These are phyloP conservation scores for Uria lomvia DNA, from an alignment of 2,113 vertebrate genomes.

Conservation along the genomic window DNA sequence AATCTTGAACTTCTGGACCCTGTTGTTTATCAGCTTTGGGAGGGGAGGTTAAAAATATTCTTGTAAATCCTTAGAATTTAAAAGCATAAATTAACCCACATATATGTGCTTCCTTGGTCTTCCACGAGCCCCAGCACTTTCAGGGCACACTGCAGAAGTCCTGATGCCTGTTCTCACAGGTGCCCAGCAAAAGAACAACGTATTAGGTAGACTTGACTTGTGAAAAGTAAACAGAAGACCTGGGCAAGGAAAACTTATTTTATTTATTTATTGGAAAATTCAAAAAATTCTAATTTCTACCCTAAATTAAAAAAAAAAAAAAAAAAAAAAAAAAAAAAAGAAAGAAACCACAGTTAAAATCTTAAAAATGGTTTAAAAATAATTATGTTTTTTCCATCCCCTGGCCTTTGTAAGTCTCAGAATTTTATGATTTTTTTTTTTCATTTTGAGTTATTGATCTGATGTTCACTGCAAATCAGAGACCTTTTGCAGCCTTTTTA, in stretches of 20 bases:
- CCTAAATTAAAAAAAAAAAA: not conserved
- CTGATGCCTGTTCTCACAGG: not conserved
- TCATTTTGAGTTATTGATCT: not conserved
- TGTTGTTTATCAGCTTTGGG: not conserved
- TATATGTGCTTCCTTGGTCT: not conserved
- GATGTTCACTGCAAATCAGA: not conserved
- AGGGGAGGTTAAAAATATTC: not conserved
- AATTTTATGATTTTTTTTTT: not conserved
- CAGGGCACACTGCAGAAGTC: not conserved
- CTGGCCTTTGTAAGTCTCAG: not conserved
- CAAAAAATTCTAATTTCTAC: not conserved
- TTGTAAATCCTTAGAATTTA: not conserved
- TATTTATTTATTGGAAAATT: not conserved
- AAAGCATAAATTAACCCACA: not conserved
- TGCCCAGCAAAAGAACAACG: not conserved
- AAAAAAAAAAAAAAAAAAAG: not conserved
- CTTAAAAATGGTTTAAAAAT: not conserved
- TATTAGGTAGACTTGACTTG: not conserved
- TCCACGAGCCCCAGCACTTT: not conserved
- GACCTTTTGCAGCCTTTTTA: not conserved
- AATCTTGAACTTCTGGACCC: not conserved
- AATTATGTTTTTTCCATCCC: not conserved
- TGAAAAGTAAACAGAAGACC: not conserved
- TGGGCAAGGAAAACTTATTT: not conserved
- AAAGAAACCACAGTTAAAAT: not conserved